Evolutionary conservation across 2,888 invertebrate species (phyloP).

Genomic region (Lissonota sp.): DNA sequence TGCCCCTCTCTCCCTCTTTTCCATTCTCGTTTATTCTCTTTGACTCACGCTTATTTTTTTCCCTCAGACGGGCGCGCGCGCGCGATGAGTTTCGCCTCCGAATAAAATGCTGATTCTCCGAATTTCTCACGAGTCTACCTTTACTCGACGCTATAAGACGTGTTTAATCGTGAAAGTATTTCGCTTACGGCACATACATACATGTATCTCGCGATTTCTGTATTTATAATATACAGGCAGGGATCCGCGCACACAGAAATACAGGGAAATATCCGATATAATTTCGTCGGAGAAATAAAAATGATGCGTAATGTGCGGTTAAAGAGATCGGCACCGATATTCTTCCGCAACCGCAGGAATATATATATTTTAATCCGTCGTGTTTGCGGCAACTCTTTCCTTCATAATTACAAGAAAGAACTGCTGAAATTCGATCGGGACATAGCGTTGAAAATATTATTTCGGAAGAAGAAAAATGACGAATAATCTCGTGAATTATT

Average conservation of each 20-base stretch:
- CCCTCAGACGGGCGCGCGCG: conserved; percentile 14
- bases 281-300: conserved; percentile 15
- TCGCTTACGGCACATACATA: conserved; percentile 31
- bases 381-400: neutral
- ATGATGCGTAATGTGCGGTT: neutral
- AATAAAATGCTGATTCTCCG: conserved; percentile 61
- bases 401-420: too few relatives aligned
- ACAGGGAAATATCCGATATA: neutral
- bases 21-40: conserved; percentile 13
- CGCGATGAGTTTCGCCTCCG: conserved; percentile 42
- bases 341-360: conserved; percentile 31
- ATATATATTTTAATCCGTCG: conserved; percentile 52
- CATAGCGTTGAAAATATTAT: neutral
- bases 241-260: too few relatives aligned
- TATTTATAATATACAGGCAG: conserved; percentile 13
- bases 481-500: neutral
- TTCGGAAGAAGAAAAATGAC: neutral
- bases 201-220: conserved; percentile 13
- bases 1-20: conserved; percentile 33
- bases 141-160: conserved; percentile 6
- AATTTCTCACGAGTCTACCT: conserved; percentile 62
- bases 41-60: conserved; percentile 19
- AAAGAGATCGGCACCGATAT: conserved; percentile 15
- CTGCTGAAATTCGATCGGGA: neutral
- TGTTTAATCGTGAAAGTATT: conserved; percentile 59